Percentiles rank a stretch among this genome's conserved stretches.
Conservation (phyloP, 2,888 invertebrate species). For the Phengaris alcon region DNA sequence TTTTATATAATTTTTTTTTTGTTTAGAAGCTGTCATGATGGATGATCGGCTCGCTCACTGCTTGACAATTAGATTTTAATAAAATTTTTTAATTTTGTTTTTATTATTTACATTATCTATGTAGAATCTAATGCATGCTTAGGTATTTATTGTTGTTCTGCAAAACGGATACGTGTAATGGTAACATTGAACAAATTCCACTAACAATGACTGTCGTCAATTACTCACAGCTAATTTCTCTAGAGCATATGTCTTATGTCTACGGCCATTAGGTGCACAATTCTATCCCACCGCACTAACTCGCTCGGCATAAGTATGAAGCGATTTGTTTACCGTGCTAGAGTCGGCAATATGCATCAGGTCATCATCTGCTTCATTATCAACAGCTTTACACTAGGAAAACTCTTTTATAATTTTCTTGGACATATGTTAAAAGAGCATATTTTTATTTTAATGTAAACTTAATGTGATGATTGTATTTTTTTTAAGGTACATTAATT, state of each 20-base stretch:
- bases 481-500: no score
- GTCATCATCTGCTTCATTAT: not conserved
- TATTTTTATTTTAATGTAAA: no score
- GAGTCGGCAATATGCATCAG: not conserved
- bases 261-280: not conserved
- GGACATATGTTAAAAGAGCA: not conserved
- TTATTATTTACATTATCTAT: no score
- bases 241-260: not conserved
- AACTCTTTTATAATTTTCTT: not conserved
- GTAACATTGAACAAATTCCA: not conserved
- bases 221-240: not conserved
- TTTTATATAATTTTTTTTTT: no score
- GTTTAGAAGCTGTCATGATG: no score
- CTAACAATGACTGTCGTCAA: slow-evolving; percentile 1
- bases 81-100: no score
- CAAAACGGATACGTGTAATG: not conserved
- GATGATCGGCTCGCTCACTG: no score
- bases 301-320: not conserved
- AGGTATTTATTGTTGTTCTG: not conserved
- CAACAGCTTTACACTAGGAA: not conserved
- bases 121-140: no score
- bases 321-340: not conserved
- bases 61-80: no score
- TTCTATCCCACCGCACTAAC: not conserved
- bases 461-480: no score